These are phyloP conservation scores for Macquaria ambigua DNA, from an alignment of 2,113 vertebrate genomes.

Conservation along the genomic window DNA sequence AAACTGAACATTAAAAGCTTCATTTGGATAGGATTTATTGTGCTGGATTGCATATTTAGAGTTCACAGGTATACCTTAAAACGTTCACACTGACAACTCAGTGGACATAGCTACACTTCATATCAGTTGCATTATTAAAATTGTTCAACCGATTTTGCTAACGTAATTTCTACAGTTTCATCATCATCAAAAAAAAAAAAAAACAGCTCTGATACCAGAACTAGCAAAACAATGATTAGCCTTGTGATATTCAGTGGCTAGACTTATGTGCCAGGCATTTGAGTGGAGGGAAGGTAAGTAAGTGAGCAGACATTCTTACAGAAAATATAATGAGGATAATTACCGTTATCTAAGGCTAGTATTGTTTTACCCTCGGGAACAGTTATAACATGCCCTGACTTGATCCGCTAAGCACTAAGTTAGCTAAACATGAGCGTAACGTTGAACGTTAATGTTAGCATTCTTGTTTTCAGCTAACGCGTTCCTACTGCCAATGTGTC, in stretches of 20 bases:
- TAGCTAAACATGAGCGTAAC: not conserved
- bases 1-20: not conserved
- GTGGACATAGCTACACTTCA: not conserved
- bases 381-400: not conserved
- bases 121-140: not conserved
- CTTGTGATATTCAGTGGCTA: not conserved
- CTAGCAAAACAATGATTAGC: not conserved
- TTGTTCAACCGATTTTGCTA: not conserved
- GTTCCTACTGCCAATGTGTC: constrained; percentile 8
- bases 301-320: constrained; percentile 3
- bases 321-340: not conserved
- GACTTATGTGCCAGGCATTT: not conserved
- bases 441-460: constrained; percentile 23
- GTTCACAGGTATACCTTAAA: not conserved
- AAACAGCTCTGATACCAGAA: not conserved
- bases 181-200: not conserved
- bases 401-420: not conserved
- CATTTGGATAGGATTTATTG: not conserved
- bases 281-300: not conserved
- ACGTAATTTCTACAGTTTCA: not conserved
- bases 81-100: not conserved
- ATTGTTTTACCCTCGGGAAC: not conserved
- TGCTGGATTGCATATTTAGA: not conserved
- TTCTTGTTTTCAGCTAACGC: constrained; percentile 11
- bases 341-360: not conserved